phyloP scores from a whole-genome alignment of 2,113 vertebrate species.

The Mystacornis crossleyi region DNA sequence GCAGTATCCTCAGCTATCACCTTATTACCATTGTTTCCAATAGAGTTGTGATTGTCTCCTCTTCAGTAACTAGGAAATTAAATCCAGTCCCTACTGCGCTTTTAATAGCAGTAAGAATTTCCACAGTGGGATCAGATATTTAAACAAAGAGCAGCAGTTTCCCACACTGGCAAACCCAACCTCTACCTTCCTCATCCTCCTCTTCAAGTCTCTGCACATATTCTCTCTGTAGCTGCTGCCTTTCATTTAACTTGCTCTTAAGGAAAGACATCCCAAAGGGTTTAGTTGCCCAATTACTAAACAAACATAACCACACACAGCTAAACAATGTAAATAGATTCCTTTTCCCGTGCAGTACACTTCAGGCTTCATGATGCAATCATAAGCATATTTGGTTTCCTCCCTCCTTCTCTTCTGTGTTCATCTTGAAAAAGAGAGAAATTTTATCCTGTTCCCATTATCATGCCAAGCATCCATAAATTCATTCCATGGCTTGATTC shows the following conservation, averaged over 20 bases:
- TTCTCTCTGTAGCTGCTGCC: background rate
- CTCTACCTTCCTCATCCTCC: background rate
- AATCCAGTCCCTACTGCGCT: background rate
- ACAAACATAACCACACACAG: constrained; percentile 39
- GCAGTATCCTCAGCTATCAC: background rate
- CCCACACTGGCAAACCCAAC: background rate
- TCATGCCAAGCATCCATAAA: background rate
- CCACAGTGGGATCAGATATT: background rate
- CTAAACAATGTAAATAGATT: constrained; percentile 40
- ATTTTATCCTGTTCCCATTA: background rate
- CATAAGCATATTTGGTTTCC: constrained; percentile 13
- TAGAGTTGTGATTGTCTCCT: background rate
- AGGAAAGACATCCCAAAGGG: background rate
- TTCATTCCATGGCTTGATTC: background rate
- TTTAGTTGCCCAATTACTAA: constrained; percentile 17
- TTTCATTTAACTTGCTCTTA: constrained; percentile 4
- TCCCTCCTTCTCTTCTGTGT: background rate
- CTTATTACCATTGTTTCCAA: background rate
- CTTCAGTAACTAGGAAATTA: background rate
- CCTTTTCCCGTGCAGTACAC: background rate
- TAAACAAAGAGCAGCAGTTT: background rate
- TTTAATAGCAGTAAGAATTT: background rate
- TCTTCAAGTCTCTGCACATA: background rate
- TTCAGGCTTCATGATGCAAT: constrained; percentile 5
- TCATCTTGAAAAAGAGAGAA: background rate